Percentiles rank a stretch among this genome's conserved stretches.
Evolutionary conservation across 1,140 invertebrate species (phyloP).

Genomic region (Drosophila repleta): DNA sequence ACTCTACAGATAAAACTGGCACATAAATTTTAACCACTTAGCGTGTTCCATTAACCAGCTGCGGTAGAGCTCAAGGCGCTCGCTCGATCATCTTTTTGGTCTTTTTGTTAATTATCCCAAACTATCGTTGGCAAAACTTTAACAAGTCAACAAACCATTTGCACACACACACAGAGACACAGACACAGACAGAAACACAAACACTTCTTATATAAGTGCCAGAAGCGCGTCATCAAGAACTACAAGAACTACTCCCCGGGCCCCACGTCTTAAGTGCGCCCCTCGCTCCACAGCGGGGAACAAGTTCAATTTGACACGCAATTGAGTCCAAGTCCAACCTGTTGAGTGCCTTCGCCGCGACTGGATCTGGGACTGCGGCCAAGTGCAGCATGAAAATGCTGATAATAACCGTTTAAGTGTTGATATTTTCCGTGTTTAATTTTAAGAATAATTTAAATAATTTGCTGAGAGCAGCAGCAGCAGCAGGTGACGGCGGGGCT

Average conservation of each 20-base stretch:
- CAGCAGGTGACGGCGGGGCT: slow-evolving; percentile 1
- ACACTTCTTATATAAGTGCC: slow-evolving; percentile 21
- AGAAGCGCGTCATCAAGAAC: slow-evolving; percentile 32
- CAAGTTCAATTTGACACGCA: slow-evolving; percentile 77
- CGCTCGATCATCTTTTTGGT: slow-evolving; percentile 11
- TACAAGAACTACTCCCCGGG: slow-evolving; percentile 6
- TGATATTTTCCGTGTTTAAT: slow-evolving; percentile 41
- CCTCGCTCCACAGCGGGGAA: not conserved
- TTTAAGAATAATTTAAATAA: slow-evolving; percentile 15
- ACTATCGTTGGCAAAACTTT: slow-evolving; percentile 31
- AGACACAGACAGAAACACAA: not conserved
- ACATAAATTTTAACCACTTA: not conserved
- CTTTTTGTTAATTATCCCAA: slow-evolving; percentile 40
- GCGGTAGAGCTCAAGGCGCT: slow-evolving; percentile 12
- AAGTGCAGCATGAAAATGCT: slow-evolving; percentile 77
- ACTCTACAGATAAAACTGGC: not conserved
- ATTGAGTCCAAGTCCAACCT: slow-evolving; percentile 66
- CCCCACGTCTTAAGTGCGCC: no score
- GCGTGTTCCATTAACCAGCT: not conserved
- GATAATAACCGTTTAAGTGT: slow-evolving; percentile 77
- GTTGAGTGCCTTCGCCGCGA: slow-evolving; percentile 41
- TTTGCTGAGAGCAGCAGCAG: not conserved
- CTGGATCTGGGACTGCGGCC: slow-evolving; percentile 18
- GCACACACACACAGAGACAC: slow-evolving; percentile 20
- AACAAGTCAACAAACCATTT: slow-evolving; percentile 68